These are phyloP conservation scores for Lissocephala sabroskyi DNA, from an alignment of 2,888 invertebrate genomes.

Conservation along the genomic window DNA sequence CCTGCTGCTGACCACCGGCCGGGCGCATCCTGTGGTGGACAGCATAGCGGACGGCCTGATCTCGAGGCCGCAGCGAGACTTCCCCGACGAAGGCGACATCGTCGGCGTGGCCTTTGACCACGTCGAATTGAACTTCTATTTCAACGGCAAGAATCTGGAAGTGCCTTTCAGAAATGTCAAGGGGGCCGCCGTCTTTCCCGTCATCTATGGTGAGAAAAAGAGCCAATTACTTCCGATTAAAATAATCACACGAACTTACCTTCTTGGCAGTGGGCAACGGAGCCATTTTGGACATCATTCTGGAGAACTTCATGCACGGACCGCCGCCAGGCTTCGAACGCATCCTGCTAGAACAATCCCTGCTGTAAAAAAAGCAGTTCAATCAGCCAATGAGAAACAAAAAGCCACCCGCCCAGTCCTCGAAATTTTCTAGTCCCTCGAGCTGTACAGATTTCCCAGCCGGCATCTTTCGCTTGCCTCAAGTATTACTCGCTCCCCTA, in stretches of 20 bases:
- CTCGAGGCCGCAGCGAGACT: constrained; percentile 54
- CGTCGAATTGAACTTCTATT: constrained; percentile 93
- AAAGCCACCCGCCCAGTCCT: no score
- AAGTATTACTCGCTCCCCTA: no score
- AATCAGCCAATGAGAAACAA: no score
- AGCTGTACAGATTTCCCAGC: no score
- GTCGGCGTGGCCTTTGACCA: constrained; percentile 94
- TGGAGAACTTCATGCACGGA: constrained; percentile 89
- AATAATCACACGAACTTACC: no score
- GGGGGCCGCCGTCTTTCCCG: constrained; percentile 89
- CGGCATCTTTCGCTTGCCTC: no score
- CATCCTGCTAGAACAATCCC: constrained; percentile 97
- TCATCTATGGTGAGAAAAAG: constrained; percentile 87
- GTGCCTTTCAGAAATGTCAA: constrained; percentile 89
- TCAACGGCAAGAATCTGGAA: constrained; percentile 92
- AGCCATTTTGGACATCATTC: constrained; percentile 94
- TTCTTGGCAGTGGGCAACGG: constrained; percentile 93
- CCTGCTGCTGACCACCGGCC: constrained; percentile 55
- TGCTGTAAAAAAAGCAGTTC: no score
- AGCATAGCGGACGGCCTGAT: constrained; percentile 20
- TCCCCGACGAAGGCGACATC: constrained; percentile 90
- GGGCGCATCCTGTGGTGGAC: constrained; percentile 8
- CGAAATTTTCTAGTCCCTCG: no score
- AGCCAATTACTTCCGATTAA: background rate
- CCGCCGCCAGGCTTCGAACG: constrained; percentile 92